Base-by-base conservation (phyloP, 1,140 invertebrate genomes). In the Drosophila elegans region DNA sequence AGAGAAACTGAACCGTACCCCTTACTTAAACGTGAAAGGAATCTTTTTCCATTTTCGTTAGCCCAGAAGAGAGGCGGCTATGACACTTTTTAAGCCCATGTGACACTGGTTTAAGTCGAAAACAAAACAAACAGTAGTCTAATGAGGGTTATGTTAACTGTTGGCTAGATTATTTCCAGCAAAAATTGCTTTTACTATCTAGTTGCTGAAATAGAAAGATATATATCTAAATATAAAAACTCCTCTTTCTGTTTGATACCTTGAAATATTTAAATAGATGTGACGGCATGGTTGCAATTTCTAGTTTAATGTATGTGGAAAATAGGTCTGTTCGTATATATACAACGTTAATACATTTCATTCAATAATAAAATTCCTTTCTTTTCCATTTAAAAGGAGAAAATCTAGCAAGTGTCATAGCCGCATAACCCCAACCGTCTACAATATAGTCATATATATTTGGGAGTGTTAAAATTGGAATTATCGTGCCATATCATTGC, bases 401-500 rank as follows among this genome's bases (percentile, higher is more conserved):
- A 16, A 36, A n/a, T 44, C 3, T 39, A 41, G 10, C 10, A 21
- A 62, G 54, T 63, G 60, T 21, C 60, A 34, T 59, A 60, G 29
- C 60, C 27, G 12, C 27, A 21, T 34, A 29, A 32, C 27, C 21
- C 7, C 41, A 66, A 34, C 44, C 10, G 38, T 13, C 38, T 21
- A 38, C 13, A 32, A 63, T 16, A 54, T 13, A 52, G 41, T 39
- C 32, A 73, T 53, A 61, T 49, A 49, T 25, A 42, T 25, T 61
- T 36, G 46, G 38, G 52, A 38, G 68, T 71, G 52, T 72, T 72
- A 72, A 44, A 54, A 59, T 60, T 46, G 38, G 51, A 84, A 69
- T 78, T 71, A 89, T 90, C 85, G 84, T 89, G 84, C 84, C 84
- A 89, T 89, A 89, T 89, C 84, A 89, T 80, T 82, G 84, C 76